phyloP scores from a whole-genome alignment of 2,888 invertebrate genomes.

The Cantharis lateralis region DNA sequence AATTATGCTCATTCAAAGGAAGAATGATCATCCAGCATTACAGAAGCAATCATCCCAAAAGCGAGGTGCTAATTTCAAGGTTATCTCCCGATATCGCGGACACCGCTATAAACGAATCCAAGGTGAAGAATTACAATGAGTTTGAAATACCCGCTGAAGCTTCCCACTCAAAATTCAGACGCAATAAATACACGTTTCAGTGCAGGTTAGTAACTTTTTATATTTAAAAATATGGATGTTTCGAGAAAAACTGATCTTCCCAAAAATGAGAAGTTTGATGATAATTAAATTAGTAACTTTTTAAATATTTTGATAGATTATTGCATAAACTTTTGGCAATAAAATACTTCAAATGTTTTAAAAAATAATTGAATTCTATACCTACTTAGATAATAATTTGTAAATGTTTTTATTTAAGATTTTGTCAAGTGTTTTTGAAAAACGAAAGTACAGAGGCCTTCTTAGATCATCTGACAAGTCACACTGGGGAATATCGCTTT shows the following conservation, averaged over 20 bases:
- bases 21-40: conserved; percentile 70
- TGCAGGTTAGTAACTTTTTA: conserved; percentile 38
- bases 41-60: conserved; percentile 64
- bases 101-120: conserved; percentile 61
- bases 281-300: too few relatives aligned
- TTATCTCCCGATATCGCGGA: conserved; percentile 60
- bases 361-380: too few relatives aligned
- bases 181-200: conserved; percentile 37
- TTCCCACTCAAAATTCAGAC: conserved; percentile 30
- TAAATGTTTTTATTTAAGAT: conserved; percentile 30
- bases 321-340: too few relatives aligned
- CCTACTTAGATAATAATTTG: not conserved
- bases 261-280: too few relatives aligned
- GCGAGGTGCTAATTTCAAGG: conserved; percentile 69
- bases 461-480: conserved; percentile 74
- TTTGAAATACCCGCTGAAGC: conserved; percentile 31
- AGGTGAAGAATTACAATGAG: conserved; percentile 37
- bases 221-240: not conserved
- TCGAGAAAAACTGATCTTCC: not conserved
- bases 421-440: conserved; percentile 45
- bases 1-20: conserved; percentile 64
- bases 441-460: conserved; percentile 54
- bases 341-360: too few relatives aligned
- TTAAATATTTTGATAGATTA: too few relatives aligned
- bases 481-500: conserved; percentile 79